A percentile compares a stretch with the other conserved stretches of the same genome.
Evolutionary conservation across 2,888 invertebrate species (phyloP).

Genomic region (Diabrotica balteata): DNA sequence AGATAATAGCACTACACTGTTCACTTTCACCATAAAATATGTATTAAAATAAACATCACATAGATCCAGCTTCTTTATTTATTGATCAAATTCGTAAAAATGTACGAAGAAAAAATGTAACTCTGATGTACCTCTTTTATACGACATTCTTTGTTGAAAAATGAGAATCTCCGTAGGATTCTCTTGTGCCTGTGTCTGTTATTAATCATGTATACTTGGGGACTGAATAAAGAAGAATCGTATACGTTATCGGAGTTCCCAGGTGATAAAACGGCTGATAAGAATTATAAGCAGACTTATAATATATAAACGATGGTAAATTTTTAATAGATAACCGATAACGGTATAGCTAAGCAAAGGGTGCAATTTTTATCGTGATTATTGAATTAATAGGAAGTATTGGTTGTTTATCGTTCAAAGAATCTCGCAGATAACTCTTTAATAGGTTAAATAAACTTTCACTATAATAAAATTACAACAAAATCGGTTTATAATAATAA

Average conservation of each 20-base stretch:
- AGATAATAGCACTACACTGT: background rate
- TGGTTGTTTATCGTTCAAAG: too few species aligned
- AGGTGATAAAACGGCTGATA: slow-evolving; percentile 22
- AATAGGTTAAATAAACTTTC: too few species aligned
- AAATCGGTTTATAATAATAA: too few species aligned
- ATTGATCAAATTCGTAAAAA: too few species aligned
- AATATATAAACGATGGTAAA: slow-evolving; percentile 2
- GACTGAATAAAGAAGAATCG: slow-evolving; percentile 2
- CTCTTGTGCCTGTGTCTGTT: slow-evolving; percentile 6
- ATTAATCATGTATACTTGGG: slow-evolving; percentile 15
- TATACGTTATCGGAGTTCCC: slow-evolving; percentile 20
- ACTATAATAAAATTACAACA: too few species aligned
- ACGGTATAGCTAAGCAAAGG: slow-evolving; percentile 9
- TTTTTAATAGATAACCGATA: slow-evolving; percentile 8
- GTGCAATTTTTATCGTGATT: slow-evolving; percentile 14
- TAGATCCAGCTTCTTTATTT: background rate
- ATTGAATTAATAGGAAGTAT: slow-evolving; percentile 13
- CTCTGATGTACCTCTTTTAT: slow-evolving; percentile 27
- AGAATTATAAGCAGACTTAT: slow-evolving; percentile 8
- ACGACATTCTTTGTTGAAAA: slow-evolving; percentile 22
- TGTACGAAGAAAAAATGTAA: background rate
- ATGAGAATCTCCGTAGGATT: slow-evolving; percentile 15
- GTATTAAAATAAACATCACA: background rate
- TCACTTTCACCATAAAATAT: too few species aligned
- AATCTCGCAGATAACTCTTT: too few species aligned